Conservation (phyloP, 2,113 vertebrate species). For the Eptatretus burgeri region DNA sequence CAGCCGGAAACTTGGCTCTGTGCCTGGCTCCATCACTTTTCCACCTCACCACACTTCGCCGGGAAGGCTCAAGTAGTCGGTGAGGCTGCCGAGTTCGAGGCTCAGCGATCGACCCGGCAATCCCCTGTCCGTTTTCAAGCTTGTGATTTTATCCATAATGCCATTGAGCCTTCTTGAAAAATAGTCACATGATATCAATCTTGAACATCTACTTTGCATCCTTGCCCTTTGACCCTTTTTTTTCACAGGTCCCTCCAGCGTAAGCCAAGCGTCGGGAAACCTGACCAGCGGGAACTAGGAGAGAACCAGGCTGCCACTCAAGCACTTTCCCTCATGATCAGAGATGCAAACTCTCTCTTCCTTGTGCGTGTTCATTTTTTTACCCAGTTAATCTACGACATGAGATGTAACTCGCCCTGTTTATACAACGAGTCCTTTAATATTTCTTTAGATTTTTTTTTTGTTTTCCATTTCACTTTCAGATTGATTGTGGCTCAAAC, state of each 20-base stretch:
- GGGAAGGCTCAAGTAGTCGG: conserved; percentile 32
- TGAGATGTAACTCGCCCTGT: no score
- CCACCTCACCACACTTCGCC: conserved; percentile 41
- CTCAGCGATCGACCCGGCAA: not conserved
- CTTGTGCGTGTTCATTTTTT: conserved; percentile 13
- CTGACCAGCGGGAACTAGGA: conserved; percentile 40
- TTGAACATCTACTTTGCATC: no score
- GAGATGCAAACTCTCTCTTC: conserved; percentile 30
- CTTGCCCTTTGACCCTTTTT: no score
- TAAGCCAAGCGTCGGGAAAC: conserved; percentile 37
- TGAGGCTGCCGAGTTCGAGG: conserved; percentile 11
- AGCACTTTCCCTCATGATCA: conserved; percentile 40
- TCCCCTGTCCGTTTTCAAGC: no score
- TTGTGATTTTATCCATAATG: no score
- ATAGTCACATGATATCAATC: no score
- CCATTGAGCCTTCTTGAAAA: no score
- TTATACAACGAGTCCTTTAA: no score
- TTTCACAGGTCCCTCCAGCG: conserved; percentile 45
- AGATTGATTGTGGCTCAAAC: conserved; percentile 11
- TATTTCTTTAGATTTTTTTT: not conserved
- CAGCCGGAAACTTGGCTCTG: conserved; percentile 34
- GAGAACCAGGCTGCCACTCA: conserved; percentile 51
- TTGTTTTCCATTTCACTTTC: not conserved
- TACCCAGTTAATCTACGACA: not conserved
- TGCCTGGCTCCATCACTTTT: conserved; percentile 49